These are phyloP conservation scores for Poeciliopsis retropinna DNA, from an alignment of 2,113 vertebrate species.

Conservation along the genomic window DNA sequence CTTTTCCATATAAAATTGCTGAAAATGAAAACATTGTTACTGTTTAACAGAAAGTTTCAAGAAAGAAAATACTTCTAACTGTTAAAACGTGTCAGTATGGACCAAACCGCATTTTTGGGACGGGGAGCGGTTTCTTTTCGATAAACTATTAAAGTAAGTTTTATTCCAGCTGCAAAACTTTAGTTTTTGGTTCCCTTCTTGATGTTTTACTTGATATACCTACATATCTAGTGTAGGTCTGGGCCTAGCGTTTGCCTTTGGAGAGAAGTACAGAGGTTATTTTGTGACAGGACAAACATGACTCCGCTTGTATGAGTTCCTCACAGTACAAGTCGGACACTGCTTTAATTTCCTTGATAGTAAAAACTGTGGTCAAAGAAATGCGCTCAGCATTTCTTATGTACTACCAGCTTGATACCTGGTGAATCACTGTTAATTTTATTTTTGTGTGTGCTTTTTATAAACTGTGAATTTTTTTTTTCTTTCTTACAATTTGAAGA, in stretches of 20 bases:
- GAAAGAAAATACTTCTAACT: neutral
- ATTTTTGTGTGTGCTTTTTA: neutral
- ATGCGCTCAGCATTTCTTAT: conserved; percentile 6
- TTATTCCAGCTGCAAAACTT: neutral
- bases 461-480: conserved; percentile 6
- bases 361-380: conserved; percentile 5
- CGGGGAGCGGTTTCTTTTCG: neutral
- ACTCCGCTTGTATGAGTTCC: neutral
- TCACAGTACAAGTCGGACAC: conserved; percentile 20
- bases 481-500: neutral
- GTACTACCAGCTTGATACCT: neutral
- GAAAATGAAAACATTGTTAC: neutral
- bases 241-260: no score
- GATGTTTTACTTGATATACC: neutral
- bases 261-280: no score
- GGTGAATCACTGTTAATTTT: conserved; percentile 8
- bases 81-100: no score
- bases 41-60: neutral
- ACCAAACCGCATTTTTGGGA: neutral
- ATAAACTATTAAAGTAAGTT: neutral
- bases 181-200: neutral
- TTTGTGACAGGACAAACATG: neutral
- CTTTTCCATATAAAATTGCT: neutral
- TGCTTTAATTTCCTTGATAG: conserved; percentile 11
- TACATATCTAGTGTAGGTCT: neutral